phyloP scores from a whole-genome alignment of 2,113 vertebrate species.

The Campylorhamphus procurvoides region DNA sequence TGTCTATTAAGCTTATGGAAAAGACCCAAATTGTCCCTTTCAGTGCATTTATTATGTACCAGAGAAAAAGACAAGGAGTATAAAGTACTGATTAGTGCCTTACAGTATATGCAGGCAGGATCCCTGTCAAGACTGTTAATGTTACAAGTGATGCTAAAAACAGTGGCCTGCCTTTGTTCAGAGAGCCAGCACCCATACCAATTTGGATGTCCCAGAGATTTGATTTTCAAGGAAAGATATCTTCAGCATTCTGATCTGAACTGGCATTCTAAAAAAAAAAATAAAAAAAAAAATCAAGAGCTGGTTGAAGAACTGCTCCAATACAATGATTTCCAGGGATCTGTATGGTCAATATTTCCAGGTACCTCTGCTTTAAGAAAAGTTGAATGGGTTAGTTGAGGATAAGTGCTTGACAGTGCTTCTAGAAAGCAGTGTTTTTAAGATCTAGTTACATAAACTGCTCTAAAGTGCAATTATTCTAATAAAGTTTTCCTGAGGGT shows the following conservation, averaged over 20 bases:
- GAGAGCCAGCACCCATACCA: background rate
- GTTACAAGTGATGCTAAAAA: background rate
- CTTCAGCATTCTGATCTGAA: background rate
- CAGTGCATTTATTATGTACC: background rate
- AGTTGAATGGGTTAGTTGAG: background rate
- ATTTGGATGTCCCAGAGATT: background rate
- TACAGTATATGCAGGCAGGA: background rate
- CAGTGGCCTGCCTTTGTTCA: background rate
- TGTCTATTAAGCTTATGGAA: background rate
- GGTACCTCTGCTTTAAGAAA: background rate
- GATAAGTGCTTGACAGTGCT: background rate
- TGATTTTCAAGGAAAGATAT: background rate
- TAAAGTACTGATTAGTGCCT: background rate
- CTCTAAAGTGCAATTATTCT: background rate
- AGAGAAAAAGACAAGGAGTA: background rate
- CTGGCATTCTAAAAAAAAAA: background rate
- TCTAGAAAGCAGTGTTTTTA: background rate
- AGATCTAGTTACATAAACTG: constrained; percentile 1
- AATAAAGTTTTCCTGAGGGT: constrained; percentile 19
- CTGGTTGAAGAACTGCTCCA: background rate
- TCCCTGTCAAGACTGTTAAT: background rate
- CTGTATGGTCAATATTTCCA: background rate
- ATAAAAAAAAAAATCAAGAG: background rate
- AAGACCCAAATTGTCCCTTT: background rate
- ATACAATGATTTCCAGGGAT: background rate